phyloP scores from a whole-genome alignment of 2,113 vertebrate genomes.

The Ibidorhyncha struthersii region DNA sequence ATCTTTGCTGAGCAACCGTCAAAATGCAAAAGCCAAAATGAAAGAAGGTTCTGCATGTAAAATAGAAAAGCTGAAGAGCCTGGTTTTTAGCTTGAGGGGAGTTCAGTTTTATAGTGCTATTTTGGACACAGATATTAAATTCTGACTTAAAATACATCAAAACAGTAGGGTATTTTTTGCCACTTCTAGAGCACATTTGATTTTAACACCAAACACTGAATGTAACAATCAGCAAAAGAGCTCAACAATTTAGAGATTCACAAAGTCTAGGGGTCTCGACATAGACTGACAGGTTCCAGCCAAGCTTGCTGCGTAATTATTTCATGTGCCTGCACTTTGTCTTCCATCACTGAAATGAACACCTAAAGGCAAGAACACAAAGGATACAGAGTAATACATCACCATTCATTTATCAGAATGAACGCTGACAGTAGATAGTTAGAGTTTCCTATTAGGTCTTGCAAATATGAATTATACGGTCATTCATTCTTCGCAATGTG shows the following conservation, averaged over 20 bases:
- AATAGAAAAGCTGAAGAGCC: neutral
- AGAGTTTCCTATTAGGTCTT: conserved; percentile 41
- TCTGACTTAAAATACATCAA: conserved; percentile 2
- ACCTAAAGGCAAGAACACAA: conserved; percentile 62
- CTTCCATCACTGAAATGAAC: conserved; percentile 59
- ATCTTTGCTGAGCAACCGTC: conserved; percentile 35
- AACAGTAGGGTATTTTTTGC: neutral
- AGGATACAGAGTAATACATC: conserved; percentile 44
- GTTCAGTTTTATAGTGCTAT: neutral
- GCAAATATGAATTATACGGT: neutral
- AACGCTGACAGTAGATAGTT: neutral
- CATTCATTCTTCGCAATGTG: neutral
- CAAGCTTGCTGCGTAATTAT: neutral
- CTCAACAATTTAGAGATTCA: neutral
- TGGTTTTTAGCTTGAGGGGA: neutral
- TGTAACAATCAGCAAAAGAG: conserved; percentile 32
- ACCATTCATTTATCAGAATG: neutral
- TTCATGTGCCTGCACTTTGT: conserved; percentile 39
- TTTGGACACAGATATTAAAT: neutral
- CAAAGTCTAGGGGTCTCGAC: neutral
- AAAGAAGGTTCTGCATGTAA: conserved; percentile 7
- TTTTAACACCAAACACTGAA: neutral
- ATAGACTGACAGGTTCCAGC: conserved; percentile 52
- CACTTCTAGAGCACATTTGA: neutral
- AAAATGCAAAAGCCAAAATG: conserved; percentile 18